These are phyloP conservation scores for Eumacrocentrus americanus DNA, from an alignment of 2,888 invertebrate genomes.

Conservation along the genomic window DNA sequence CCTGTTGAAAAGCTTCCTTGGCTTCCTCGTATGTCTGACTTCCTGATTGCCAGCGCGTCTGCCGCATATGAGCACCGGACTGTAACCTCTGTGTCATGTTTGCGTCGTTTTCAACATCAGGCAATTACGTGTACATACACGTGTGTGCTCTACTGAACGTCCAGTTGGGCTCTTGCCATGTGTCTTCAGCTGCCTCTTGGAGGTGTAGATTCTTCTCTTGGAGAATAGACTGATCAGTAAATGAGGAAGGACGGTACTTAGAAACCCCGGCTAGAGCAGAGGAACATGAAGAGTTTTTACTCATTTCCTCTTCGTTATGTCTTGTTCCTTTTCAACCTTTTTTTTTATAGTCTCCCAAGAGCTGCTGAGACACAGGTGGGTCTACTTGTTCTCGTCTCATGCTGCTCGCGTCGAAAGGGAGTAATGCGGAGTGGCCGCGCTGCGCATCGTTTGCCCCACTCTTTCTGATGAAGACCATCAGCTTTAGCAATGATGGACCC, in stretches of 20 bases:
- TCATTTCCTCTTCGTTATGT: neutral
- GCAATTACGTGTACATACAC: conserved; percentile 7
- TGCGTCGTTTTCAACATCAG: neutral
- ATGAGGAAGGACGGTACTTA: conserved; percentile 53
- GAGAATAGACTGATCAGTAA: conserved; percentile 19
- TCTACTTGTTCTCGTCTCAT: conserved; percentile 47
- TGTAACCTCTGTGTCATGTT: conserved; percentile 1
- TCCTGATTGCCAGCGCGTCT: conserved; percentile 51
- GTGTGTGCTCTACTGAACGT: neutral
- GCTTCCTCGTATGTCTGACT: conserved; percentile 38
- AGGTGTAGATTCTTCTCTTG: too few relatives aligned
- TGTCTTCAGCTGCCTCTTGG: too few relatives aligned
- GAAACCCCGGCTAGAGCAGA: conserved; percentile 43
- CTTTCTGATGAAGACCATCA: conserved; percentile 1
- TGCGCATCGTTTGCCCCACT: conserved; percentile 60
- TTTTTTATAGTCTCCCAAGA: neutral
- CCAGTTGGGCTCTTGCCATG: too few relatives aligned
- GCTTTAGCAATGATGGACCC: neutral
- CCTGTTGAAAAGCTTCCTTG: conserved; percentile 7
- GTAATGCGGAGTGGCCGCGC: conserved; percentile 61
- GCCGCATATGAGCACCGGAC: conserved; percentile 55
- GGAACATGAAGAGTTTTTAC: conserved; percentile 36
- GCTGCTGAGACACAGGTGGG: conserved; percentile 1
- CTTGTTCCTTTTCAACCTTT: neutral
- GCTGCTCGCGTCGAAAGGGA: conserved; percentile 57